Evolutionary conservation across 2,113 vertebrate species (phyloP).

Genomic region (Elaphurus davidianus): DNA sequence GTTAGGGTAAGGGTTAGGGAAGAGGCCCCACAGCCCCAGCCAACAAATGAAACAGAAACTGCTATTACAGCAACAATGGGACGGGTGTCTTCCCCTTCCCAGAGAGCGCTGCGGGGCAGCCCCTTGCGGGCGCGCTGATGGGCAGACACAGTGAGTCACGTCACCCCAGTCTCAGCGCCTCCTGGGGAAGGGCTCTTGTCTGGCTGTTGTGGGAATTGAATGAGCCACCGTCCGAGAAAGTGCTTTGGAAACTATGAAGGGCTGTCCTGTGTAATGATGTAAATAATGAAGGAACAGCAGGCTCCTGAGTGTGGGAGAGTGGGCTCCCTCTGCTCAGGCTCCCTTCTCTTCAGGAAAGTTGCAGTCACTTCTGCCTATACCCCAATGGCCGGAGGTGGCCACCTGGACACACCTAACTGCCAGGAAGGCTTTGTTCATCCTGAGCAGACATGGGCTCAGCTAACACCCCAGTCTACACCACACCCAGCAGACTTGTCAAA

Average conservation of each 20-base stretch:
- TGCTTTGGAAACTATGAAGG: background rate
- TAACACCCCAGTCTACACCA: background rate
- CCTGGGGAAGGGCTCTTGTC: background rate
- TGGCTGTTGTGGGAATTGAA: background rate
- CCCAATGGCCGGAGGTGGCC: background rate
- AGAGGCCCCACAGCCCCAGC: background rate
- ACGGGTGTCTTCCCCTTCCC: background rate
- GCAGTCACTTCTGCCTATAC: background rate
- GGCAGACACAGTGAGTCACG: background rate
- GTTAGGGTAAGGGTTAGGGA: background rate
- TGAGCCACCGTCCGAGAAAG: background rate
- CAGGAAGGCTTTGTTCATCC: background rate
- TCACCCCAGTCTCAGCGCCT: background rate
- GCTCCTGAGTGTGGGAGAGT: background rate
- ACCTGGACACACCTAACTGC: background rate
- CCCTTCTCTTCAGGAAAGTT: background rate
- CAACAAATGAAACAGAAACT: slow-evolving; percentile 30
- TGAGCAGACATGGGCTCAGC: background rate
- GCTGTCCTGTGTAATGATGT: background rate
- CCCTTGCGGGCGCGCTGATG: background rate
- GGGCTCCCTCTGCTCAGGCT: background rate
- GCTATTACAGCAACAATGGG: background rate
- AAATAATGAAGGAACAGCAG: background rate
- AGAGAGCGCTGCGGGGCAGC: background rate
- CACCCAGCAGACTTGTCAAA: background rate